A percentile compares a stretch with the other conserved stretches of the same genome.
Conservation (phyloP, 1,140 invertebrate genomes). For the Anastatus disparis region DNA sequence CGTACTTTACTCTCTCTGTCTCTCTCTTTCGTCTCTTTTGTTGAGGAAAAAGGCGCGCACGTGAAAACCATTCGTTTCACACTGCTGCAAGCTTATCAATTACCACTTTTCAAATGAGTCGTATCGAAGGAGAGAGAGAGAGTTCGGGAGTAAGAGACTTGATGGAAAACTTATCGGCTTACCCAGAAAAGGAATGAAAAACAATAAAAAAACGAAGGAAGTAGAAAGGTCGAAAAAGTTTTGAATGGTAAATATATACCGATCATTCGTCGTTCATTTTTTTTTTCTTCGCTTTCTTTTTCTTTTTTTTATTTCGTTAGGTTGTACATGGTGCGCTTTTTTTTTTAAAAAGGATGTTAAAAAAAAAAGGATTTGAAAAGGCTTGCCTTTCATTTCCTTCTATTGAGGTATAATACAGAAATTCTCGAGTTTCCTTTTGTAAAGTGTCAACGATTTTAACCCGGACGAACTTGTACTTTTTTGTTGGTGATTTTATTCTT, state of each 20-base stretch:
- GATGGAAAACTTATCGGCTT: background rate
- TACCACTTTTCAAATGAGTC: conserved; percentile 17
- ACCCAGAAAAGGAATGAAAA: background rate
- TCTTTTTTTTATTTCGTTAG: background rate
- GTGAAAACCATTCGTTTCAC: conserved; percentile 19
- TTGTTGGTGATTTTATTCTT: too few relatives aligned
- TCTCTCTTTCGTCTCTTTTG: background rate
- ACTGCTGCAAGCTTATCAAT: conserved; percentile 13
- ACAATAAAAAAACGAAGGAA: background rate
- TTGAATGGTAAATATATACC: conserved; percentile 24
- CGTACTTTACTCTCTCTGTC: background rate
- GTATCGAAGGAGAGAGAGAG: conserved; percentile 4
- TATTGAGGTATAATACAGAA: too few relatives aligned
- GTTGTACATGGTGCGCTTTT: background rate
- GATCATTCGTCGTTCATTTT: conserved; percentile 4
- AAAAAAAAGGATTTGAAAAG: too few relatives aligned
- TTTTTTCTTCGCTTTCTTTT: background rate
- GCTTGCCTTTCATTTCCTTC: background rate
- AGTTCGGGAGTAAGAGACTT: too few relatives aligned
- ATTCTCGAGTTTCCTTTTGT: too few relatives aligned
- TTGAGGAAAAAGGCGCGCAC: conserved; percentile 2
- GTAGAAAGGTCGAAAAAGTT: too few relatives aligned
- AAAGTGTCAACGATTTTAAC: too few relatives aligned
- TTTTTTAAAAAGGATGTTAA: too few relatives aligned
- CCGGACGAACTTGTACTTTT: too few relatives aligned